Evolutionary conservation across 92 coral and sea anemone species (phyloP), one percentile per base, ranked within the genome.

Genomic region (Epizoanthus scotinus): DNA sequence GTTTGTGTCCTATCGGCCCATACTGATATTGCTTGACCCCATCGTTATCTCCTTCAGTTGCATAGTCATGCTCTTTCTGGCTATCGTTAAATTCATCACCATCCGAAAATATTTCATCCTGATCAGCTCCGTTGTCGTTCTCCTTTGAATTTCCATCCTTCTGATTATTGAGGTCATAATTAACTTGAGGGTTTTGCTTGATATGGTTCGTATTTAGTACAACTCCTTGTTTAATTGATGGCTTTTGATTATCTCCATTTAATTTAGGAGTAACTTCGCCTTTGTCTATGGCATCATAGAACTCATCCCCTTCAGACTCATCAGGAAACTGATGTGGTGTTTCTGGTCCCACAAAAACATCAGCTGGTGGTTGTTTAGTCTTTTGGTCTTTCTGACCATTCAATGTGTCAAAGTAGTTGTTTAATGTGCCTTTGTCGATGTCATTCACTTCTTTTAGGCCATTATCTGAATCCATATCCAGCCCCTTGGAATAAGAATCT

Each of bases 331-430:
- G 34, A 56, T 74, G 82, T 2, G 59, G 55, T 40, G 57, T n/a
- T 68, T 56, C 67, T 68, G 78, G 65, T 15, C 71, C 73, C 13
- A 79, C 64, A 63, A 67, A 67, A 49, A 79, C 71, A 81, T 69
- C 77, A 28, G 85, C 73, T 9, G 78, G 73, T 5, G 68, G 85
- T 15, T 71, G 79, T 2, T 58, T 73, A 3, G 25, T 86, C 36
- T 81, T 53, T 19, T 61, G 87, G 55, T 82, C 85, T 59, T 36
- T 60, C 17, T 91, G 85, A 38, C 87, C 97, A 36, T 92, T 92
- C 64, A 92, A 63, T 2, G 97, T 93, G 44, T 90, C 90, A 74
- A 92, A 92, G 75, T 92, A 92, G 68, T 92, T 91, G 26, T 85
- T 79, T 12, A 92, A 86, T 27, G 94, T 84, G 0, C 88, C 92